Conservation (phyloP, 1,140 invertebrate species). For the Pollicipes pollicipes region DNA sequence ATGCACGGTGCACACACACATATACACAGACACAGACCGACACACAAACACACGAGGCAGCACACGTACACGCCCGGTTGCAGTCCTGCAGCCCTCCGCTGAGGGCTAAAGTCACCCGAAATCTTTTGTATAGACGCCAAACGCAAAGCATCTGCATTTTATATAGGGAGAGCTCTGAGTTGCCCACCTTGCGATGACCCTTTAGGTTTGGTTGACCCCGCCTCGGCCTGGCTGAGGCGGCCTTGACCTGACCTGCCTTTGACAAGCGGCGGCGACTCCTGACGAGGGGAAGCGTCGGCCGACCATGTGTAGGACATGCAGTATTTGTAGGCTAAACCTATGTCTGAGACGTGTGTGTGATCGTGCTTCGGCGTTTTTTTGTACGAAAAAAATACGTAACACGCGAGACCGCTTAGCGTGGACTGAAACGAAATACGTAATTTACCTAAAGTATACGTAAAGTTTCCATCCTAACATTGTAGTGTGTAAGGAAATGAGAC, state of each 20-base stretch:
- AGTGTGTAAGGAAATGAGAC: neutral
- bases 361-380: neutral
- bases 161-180: neutral
- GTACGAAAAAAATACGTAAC: neutral
- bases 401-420: neutral
- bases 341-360: neutral
- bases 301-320: neutral
- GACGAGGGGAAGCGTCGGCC: neutral
- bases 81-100: too few relatives aligned
- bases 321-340: slow-evolving; percentile 1
- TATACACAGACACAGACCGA: neutral
- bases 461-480: slow-evolving; percentile 2
- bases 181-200: slow-evolving; percentile 1
- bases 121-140: neutral
- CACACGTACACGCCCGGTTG: too few relatives aligned
- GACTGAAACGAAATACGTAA: slow-evolving; percentile 1
- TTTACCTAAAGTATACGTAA: slow-evolving; percentile 1
- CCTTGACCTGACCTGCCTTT: slow-evolving; percentile 1
- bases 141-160: neutral
- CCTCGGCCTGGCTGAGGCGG: neutral
- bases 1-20: too few relatives aligned
- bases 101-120: neutral
- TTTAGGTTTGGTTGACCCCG: neutral
- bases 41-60: neutral
- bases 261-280: neutral